Conservation (phyloP, 2,113 vertebrate species). For the Barnardius zonarius region DNA sequence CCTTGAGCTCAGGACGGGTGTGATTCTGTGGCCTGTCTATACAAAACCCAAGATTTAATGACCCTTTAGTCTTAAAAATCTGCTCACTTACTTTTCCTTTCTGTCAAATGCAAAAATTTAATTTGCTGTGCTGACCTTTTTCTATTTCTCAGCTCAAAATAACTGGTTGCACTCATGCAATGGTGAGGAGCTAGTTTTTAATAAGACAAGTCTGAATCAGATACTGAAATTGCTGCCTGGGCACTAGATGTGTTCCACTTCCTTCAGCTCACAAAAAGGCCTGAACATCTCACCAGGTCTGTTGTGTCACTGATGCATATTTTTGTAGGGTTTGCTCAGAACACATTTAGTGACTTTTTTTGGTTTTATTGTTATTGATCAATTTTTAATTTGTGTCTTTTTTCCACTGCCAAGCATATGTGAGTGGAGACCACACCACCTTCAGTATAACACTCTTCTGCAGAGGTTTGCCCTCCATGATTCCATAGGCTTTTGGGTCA, state of each 20-base stretch:
- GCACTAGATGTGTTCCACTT: neutral
- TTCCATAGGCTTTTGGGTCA: neutral
- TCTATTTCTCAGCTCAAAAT: neutral
- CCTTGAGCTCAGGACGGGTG: neutral
- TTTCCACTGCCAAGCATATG: neutral
- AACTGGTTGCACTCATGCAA: neutral
- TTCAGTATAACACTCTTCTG: too few species aligned
- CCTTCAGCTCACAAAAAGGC: neutral
- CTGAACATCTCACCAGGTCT: neutral
- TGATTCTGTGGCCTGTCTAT: neutral
- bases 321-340: neutral
- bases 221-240: neutral
- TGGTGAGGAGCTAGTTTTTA: too few species aligned
- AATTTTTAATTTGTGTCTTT: neutral
- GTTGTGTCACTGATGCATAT: fast-evolving
- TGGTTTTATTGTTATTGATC: neutral
- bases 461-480: too few species aligned
- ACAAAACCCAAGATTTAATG: neutral
- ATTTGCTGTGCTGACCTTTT: neutral
- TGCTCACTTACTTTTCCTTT: neutral
- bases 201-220: neutral
- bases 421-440: too few species aligned
- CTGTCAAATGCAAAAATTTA: neutral
- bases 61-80: neutral
- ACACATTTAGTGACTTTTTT: too few species aligned